phyloP scores from a whole-genome alignment of 2,113 vertebrate genomes.

The Mustela nigripes region DNA sequence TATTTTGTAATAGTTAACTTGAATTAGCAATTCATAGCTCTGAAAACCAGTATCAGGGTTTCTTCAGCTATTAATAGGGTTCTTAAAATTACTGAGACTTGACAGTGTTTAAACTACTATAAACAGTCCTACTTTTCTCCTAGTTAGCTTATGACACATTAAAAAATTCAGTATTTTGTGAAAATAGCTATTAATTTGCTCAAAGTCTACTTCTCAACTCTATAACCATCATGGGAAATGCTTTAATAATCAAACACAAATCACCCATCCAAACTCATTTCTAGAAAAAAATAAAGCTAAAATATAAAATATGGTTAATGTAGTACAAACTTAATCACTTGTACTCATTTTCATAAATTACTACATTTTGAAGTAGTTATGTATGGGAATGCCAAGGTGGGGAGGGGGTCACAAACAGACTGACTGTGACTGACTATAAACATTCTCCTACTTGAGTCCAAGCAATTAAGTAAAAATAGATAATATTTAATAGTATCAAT shows the following conservation, averaged over 20 bases:
- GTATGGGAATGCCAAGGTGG: neutral
- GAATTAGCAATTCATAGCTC: slow-evolving; percentile 86
- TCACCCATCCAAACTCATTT: slow-evolving; percentile 14
- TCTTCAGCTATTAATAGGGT: slow-evolving; percentile 76
- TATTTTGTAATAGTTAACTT: slow-evolving; percentile 90
- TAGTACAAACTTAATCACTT: slow-evolving; percentile 41
- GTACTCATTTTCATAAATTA: slow-evolving; percentile 49
- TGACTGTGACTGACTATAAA: neutral
- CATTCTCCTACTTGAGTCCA: neutral
- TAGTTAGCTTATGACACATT: slow-evolving; percentile 35
- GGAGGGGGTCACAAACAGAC: neutral
- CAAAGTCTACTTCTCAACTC: neutral
- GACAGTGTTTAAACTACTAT: slow-evolving; percentile 69
- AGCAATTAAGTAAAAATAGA: neutral
- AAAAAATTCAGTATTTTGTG: slow-evolving; percentile 59
- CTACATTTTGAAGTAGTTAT: neutral
- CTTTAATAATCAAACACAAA: slow-evolving; percentile 28
- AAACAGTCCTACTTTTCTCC: slow-evolving; percentile 65
- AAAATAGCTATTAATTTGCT: slow-evolving; percentile 52
- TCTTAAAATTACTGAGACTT: slow-evolving; percentile 84
- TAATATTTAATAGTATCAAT: neutral
- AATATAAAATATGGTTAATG: slow-evolving; percentile 14
- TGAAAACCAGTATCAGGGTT: slow-evolving; percentile 82
- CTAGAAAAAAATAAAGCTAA: slow-evolving; percentile 33
- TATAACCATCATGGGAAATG: slow-evolving; percentile 11